Evolutionary conservation across 2,113 vertebrate genomes (phyloP).

Genomic region (Psettodes erumei): DNA sequence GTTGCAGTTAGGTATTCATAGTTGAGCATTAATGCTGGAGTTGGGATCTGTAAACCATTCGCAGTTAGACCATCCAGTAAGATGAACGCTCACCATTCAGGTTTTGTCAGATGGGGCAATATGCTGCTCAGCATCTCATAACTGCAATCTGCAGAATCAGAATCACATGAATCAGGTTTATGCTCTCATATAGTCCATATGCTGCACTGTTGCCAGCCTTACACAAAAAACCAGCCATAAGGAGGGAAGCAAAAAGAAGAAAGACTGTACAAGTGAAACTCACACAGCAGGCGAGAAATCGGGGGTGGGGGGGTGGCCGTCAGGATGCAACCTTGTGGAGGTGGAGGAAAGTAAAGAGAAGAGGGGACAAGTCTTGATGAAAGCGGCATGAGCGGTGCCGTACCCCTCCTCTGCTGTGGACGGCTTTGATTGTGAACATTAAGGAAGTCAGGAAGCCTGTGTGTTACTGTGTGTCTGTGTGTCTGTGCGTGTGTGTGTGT

Average conservation of each 20-base stretch:
- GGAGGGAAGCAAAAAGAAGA: constrained; percentile 5
- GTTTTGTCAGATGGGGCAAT: constrained; percentile 8
- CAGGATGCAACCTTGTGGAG: constrained; percentile 45
- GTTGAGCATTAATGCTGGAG: background rate
- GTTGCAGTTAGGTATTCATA: background rate
- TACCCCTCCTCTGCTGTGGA: constrained; percentile 30
- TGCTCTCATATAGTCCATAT: background rate
- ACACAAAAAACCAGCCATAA: background rate
- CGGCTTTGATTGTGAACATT: constrained; percentile 65
- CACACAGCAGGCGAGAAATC: constrained; percentile 25
- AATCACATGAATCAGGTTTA: constrained; percentile 3
- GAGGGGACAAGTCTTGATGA: constrained; percentile 59
- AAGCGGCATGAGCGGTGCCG: constrained; percentile 46
- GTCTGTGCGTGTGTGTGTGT: constrained; percentile 4
- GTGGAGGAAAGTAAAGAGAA: constrained; percentile 50
- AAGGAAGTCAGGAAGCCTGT: constrained; percentile 43
- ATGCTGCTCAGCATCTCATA: background rate
- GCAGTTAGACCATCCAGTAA: background rate
- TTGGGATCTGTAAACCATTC: background rate
- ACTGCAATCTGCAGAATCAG: background rate
- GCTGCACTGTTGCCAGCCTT: background rate
- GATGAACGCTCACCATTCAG: background rate
- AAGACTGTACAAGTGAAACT: constrained; percentile 28
- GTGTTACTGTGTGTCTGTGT: background rate
- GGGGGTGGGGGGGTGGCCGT: background rate